These are phyloP conservation scores for Latrodectus geometricus DNA, from an alignment of 1,140 invertebrate species.

Conservation along the genomic window DNA sequence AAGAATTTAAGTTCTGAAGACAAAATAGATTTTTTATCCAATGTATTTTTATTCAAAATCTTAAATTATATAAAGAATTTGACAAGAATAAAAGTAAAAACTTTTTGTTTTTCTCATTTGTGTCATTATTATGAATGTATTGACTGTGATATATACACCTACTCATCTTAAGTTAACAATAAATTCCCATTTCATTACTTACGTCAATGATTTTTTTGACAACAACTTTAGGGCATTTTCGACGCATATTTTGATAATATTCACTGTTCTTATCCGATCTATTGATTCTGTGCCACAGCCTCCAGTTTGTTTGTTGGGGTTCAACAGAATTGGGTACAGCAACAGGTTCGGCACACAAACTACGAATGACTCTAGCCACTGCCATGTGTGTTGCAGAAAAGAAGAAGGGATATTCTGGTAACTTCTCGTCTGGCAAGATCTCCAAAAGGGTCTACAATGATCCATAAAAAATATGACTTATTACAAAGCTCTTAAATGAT, in stretches of 20 bases:
- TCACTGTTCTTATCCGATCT: not conserved
- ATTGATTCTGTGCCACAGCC: not conserved
- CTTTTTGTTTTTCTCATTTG: too few species aligned
- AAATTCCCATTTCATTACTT: not conserved
- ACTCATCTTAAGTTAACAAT: too few species aligned
- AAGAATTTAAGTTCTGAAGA: too few species aligned
- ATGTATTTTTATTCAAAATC: too few species aligned
- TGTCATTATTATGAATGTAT: too few species aligned
- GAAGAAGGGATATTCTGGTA: not conserved
- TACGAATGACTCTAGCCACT: slow-evolving; percentile 14
- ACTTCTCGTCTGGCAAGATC: not conserved
- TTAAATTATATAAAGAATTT: too few species aligned
- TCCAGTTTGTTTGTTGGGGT: not conserved
- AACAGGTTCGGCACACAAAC: not conserved
- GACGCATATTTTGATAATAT: not conserved
- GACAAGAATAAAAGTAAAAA: too few species aligned
- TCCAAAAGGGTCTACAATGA: not conserved
- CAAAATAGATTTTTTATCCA: too few species aligned
- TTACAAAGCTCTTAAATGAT: too few species aligned
- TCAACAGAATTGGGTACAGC: not conserved
- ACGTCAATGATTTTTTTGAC: not conserved
- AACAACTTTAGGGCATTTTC: not conserved
- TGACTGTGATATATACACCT: too few species aligned
- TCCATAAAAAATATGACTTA: too few species aligned
- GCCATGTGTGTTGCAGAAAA: slow-evolving; percentile 35